These are phyloP conservation scores for Callopanchax toddi DNA, from an alignment of 2,113 vertebrate species.

Conservation along the genomic window DNA sequence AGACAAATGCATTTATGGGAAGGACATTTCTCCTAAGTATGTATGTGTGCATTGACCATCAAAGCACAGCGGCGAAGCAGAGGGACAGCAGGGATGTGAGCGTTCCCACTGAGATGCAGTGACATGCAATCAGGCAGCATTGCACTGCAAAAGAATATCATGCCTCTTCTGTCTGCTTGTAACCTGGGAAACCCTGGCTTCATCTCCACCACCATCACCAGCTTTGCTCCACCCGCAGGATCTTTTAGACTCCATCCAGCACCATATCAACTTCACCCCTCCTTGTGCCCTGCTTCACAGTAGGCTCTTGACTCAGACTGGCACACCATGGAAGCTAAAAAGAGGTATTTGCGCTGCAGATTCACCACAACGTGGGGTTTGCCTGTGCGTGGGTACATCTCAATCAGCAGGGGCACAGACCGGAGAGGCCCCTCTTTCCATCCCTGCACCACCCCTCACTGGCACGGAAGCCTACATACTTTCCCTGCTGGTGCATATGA, in stretches of 20 bases:
- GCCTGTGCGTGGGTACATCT: conserved; percentile 87
- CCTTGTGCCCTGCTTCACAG: conserved; percentile 78
- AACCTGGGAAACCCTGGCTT: conserved; percentile 85
- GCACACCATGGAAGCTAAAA: conserved; percentile 72
- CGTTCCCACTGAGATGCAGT: conserved; percentile 58
- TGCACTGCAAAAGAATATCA: conserved; percentile 61
- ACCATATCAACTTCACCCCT: conserved; percentile 79
- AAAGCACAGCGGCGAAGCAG: conserved; percentile 71
- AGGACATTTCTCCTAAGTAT: background rate
- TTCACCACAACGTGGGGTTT: conserved; percentile 64
- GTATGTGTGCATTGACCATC: conserved; percentile 51
- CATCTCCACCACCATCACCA: conserved; percentile 55
- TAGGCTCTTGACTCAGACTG: conserved; percentile 76
- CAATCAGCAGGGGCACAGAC: conserved; percentile 87
- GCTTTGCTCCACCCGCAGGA: conserved; percentile 29
- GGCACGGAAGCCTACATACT: conserved; percentile 54
- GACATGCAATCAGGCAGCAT: conserved; percentile 58
- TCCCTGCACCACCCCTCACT: conserved; percentile 51
- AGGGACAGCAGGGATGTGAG: conserved; percentile 59
- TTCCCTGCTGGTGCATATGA: conserved; percentile 51
- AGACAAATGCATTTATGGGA: background rate
- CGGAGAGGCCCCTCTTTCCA: conserved; percentile 60
- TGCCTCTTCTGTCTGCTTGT: conserved; percentile 75
- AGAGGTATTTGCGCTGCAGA: conserved; percentile 55
- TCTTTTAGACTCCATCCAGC: conserved; percentile 84